A percentile compares a stretch with the other conserved stretches of the same genome.
Conservation (phyloP, 2,888 invertebrate genomes). For the Girardia tigrina region DNA sequence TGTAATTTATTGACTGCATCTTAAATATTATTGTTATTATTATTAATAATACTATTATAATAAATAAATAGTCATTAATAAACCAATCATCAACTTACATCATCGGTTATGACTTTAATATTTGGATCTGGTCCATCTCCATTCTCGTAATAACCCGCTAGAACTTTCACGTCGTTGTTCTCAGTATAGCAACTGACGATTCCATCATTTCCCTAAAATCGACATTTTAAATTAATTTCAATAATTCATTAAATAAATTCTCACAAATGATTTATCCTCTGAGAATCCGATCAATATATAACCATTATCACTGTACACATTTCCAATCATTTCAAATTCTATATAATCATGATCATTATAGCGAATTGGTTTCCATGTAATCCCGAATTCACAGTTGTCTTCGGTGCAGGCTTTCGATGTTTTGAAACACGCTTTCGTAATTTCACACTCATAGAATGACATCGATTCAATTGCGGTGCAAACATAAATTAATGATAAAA, state of each 20-base stretch:
- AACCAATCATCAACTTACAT: no score
- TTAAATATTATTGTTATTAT: no score
- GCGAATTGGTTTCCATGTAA: background rate
- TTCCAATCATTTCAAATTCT: background rate
- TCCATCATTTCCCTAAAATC: background rate
- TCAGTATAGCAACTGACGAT: background rate
- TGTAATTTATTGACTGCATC: no score
- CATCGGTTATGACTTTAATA: background rate
- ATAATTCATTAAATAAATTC: background rate
- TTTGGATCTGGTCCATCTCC: background rate
- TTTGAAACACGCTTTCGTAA: background rate
- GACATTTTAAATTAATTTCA: background rate
- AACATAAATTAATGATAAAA: background rate
- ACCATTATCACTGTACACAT: background rate
- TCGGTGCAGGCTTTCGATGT: background rate
- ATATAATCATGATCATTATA: background rate
- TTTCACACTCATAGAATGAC: background rate
- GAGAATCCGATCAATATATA: background rate
- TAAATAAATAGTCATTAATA: no score
- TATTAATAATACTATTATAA: no score
- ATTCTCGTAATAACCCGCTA: background rate
- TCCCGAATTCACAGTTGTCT: background rate
- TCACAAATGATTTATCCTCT: background rate
- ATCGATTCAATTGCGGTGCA: background rate
- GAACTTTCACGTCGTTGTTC: background rate